Conservation (phyloP, 2,797 vertebrate species). For the Falco concolor region DNA sequence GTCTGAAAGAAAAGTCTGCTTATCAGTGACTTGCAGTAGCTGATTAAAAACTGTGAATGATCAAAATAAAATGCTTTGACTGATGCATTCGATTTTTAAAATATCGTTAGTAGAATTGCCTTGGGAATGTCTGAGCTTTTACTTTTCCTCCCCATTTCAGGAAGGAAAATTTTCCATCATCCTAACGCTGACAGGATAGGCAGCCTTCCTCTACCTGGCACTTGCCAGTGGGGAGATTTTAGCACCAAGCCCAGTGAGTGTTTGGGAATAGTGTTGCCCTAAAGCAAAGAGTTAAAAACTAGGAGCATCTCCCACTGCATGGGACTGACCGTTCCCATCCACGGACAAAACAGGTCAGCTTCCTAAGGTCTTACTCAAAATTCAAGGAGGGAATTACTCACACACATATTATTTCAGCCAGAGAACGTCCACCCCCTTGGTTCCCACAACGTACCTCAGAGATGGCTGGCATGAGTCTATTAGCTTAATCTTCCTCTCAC, state of each 20-base stretch:
- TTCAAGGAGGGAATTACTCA: slow-evolving; percentile 44
- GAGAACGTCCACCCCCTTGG: slow-evolving; percentile 44
- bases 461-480: not conserved
- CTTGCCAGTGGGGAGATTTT: not conserved
- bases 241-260: not conserved
- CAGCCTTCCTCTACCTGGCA: not conserved
- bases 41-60: not conserved
- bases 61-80: not conserved
- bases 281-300: not conserved
- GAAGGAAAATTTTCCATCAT: not conserved
- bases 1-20: not conserved
- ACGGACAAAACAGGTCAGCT: not conserved
- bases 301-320: not conserved
- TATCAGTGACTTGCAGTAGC: not conserved
- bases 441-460: slow-evolving; percentile 33
- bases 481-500: slow-evolving; percentile 4
- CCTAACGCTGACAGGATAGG: not conserved
- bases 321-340: not conserved
- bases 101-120: not conserved
- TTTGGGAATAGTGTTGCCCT: not conserved
- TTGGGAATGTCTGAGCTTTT: not conserved
- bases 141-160: not conserved
- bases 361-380: slow-evolving; percentile 3
- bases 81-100: not conserved
- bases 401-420: not conserved